Evolutionary conservation across 2,113 vertebrate genomes (phyloP).

Genomic region (Narcine bancroftii): DNA sequence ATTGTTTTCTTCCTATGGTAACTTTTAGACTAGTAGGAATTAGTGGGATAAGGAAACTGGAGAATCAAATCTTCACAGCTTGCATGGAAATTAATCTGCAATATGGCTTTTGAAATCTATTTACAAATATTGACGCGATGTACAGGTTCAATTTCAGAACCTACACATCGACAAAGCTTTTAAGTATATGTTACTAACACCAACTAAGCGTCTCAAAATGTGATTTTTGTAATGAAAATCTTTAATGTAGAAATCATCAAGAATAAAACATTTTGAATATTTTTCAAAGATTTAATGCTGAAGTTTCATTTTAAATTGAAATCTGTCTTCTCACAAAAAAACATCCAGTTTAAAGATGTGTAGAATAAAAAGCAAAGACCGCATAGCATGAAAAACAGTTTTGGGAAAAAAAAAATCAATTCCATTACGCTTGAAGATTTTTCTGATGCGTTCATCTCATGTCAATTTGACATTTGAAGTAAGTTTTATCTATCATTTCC

Average conservation of each 20-base stretch:
- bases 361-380: conserved; percentile 16
- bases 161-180: not conserved
- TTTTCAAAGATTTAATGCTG: conserved; percentile 25
- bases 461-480: conserved; percentile 24
- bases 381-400: conserved; percentile 22
- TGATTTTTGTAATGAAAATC: not conserved
- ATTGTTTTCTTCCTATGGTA: not conserved
- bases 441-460: conserved; percentile 22
- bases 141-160: not conserved
- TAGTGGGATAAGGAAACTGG: not conserved
- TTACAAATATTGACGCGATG: not conserved
- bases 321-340: not conserved
- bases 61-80: not conserved
- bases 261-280: not conserved
- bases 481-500: conserved; percentile 34
- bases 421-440: conserved; percentile 31
- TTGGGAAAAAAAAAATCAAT: conserved; percentile 33
- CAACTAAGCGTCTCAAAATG: not conserved
- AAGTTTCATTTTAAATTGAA: conserved; percentile 20
- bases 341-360: not conserved
- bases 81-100: not conserved
- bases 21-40: not conserved
- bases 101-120: not conserved
- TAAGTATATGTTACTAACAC: not conserved
- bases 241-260: not conserved